Evolutionary conservation across 2,797 vertebrate genomes (phyloP), one percentile per base, ranked within the genome.

Genomic region (Stomatorhinus walkeri): DNA sequence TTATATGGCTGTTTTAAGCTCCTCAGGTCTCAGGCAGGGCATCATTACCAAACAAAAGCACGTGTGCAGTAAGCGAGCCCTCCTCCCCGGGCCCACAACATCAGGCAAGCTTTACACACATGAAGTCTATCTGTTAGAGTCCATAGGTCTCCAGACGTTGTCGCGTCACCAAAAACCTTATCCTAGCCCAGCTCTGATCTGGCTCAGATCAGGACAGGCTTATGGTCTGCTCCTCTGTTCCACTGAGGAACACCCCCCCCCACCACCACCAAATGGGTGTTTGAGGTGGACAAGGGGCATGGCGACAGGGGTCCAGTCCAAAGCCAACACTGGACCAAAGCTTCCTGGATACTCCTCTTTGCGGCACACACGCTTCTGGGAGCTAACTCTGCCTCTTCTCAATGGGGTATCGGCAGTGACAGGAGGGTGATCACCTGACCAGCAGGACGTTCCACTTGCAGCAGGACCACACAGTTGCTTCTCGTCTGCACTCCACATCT

Each of bases 351-450:
- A 61, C 6, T 61, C n/a, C n/a, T 9, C 56, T 61, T 61, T 9
- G n/a, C 61, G 32, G 85, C 46, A 89, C 88, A 91, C 79, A 91
- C 59, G 88, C 87, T 90, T 90, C 79, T 51, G 32, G 54, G 54
- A 88, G 79, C 87, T 87, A 90, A 88, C 88, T 86, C 86, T 88
- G 88, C 88, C 90, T 89, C 90, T 76, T 46, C 19, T 32, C 88
- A 89, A 88, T 90, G 87, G 91, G 91, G 90, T 90, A 91, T 46
- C 68, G 1, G 28, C 28, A 72, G 28, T 22, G 22, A 72, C 4
- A 36, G 24, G 64, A 72, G 32, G 32, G 6, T 36, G 10, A 72
- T 32, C n/a, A 16, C 5, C 12, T 16, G 32, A 76, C 28, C 12
- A 56, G 72, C 32, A 48, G 28, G 43, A 87, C 24, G 19, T 19